These are phyloP conservation scores for Brevimyrus niger DNA, from an alignment of 2,113 vertebrate genomes.

Conservation along the genomic window DNA sequence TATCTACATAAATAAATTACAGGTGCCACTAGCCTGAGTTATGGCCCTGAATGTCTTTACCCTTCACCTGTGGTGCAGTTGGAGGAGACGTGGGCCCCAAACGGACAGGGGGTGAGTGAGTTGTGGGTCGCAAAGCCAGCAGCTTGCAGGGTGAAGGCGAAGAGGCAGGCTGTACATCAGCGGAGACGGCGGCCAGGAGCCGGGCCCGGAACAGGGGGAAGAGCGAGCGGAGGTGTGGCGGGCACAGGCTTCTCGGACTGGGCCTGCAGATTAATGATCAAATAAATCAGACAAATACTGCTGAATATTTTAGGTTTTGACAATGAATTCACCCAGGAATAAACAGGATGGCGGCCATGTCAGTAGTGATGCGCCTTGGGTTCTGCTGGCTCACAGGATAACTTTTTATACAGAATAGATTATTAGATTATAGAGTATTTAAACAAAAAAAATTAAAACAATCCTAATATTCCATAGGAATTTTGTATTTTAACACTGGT, in stretches of 20 bases:
- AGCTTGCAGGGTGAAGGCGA: slow-evolving; percentile 6
- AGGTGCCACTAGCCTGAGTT: neutral
- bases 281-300: slow-evolving; percentile 1
- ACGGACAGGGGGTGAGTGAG: slow-evolving; percentile 7
- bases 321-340: slow-evolving; percentile 1
- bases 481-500: neutral
- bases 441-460: too few species aligned
- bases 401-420: neutral
- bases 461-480: neutral
- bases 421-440: too few species aligned
- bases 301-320: neutral
- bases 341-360: neutral
- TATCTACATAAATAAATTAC: neutral
- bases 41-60: neutral
- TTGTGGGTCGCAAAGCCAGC: neutral
- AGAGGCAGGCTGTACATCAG: neutral
- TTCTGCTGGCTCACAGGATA: neutral
- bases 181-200: neutral
- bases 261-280: neutral
- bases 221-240: too few species aligned
- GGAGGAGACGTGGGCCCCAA: neutral
- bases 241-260: neutral
- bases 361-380: neutral
- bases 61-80: neutral
- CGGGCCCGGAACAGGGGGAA: neutral